Evolutionary conservation across 2,797 vertebrate species (phyloP), one percentile per base, ranked within the genome.

Genomic region (Hyperoplus lanceolatus): DNA sequence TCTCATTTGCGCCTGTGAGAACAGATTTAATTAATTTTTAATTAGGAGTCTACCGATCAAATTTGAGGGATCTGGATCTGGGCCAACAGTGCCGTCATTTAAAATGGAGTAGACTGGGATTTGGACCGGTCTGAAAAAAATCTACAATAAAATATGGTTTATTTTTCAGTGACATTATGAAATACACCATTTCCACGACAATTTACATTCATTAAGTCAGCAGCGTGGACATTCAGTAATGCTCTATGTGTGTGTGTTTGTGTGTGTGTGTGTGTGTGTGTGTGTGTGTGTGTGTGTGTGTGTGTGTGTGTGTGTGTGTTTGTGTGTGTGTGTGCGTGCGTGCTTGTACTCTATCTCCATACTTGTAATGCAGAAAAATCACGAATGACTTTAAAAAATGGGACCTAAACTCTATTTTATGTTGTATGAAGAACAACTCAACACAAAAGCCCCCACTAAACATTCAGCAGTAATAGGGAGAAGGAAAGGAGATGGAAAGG

Each of bases 121-220:
- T 49, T 16, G n/a, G 5, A 39, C 60, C 4, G 10, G 18, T 18
- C 55, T 39, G 29, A 29, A 29, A 29, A 29, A 29, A 29, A 54
- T 46, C 2, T 6, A 18, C 16, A 51, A 55, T 48, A 38, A 66
- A 70, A 75, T 36, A 11, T 14, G 36, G 45, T 41, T 61, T 62
- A 12, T 66, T 66, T 56, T 16, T 39, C 43, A 39, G 0, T n/a
- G 42, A 10, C 8, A 51, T 45, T 50, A 70, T 51, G 6, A 14
- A 15, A 61, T 13, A 10, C 16, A 38, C 4, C 51, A 0, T 38
- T 16, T 62, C 14, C 14, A 29, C 8, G 41, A 38, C 16, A 18
- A 39, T 8, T 1, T 43, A 39, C 41, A 68, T 54, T 57, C 41
- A 54, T 63, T 29, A 45, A 39, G 12, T 79, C 38, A 67, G 61